These are phyloP conservation scores for Piscicola geometra DNA, from an alignment of 2,888 invertebrate genomes.

Conservation along the genomic window DNA sequence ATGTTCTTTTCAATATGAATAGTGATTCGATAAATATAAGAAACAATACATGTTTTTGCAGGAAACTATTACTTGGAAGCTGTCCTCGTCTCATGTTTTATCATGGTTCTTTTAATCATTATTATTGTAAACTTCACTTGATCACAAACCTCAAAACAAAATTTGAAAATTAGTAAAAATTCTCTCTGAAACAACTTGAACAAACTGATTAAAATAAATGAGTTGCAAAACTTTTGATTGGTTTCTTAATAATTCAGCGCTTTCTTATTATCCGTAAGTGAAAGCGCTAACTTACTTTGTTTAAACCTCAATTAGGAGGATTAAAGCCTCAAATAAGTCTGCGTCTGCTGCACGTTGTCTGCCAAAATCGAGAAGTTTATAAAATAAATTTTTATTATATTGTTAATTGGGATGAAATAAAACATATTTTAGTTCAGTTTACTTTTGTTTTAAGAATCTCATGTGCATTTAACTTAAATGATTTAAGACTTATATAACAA, in stretches of 20 bases:
- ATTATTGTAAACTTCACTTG: not conserved
- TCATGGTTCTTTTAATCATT: not conserved
- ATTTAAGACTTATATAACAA: not conserved
- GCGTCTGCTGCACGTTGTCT: too few relatives aligned
- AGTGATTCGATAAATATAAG: not conserved
- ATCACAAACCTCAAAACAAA: not conserved
- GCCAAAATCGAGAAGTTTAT: too few relatives aligned
- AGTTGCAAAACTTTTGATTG: not conserved
- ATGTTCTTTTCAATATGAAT: not conserved
- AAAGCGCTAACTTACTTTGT: conserved; percentile 8
- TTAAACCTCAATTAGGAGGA: not conserved
- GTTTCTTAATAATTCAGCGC: not conserved
- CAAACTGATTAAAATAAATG: too few relatives aligned
- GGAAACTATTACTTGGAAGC: not conserved
- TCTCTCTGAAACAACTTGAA: not conserved
- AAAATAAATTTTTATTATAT: too few relatives aligned
- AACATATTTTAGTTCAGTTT: not conserved
- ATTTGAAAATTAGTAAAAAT: too few relatives aligned
- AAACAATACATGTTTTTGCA: too few relatives aligned
- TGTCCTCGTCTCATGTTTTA: not conserved
- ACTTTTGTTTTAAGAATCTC: too few relatives aligned
- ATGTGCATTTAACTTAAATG: not conserved
- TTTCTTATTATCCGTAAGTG: not conserved
- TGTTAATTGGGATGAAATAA: not conserved
- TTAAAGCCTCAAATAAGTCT: too few relatives aligned